phyloP scores from a whole-genome alignment of 2,113 vertebrate genomes.

The Dinomys branickii region DNA sequence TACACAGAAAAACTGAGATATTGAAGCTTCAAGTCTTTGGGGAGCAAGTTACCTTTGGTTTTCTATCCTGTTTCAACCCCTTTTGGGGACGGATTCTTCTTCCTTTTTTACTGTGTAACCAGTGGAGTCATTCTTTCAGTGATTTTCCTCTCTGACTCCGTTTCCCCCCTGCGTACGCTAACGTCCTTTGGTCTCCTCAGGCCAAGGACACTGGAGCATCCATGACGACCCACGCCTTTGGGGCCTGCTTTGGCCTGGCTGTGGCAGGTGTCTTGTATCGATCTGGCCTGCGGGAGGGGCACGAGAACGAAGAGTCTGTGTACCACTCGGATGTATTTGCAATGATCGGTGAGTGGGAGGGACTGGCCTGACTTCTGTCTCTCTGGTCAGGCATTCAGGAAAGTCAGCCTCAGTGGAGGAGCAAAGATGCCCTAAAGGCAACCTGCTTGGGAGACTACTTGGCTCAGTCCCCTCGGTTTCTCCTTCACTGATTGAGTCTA shows the following conservation, averaged over 20 bases:
- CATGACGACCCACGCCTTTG: constrained; percentile 97
- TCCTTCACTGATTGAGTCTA: background rate
- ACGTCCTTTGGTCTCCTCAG: constrained; percentile 81
- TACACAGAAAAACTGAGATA: background rate
- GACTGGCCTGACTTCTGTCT: background rate
- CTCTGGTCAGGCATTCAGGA: background rate
- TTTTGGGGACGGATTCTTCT: background rate
- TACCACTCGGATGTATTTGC: constrained; percentile 96
- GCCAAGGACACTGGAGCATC: constrained; percentile 95
- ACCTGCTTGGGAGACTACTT: background rate
- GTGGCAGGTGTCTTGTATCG: constrained; percentile 91
- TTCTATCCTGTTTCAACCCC: background rate
- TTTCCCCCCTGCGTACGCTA: background rate
- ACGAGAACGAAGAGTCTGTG: constrained; percentile 92
- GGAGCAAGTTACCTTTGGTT: background rate
- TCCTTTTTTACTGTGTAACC: background rate
- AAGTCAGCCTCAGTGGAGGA: background rate
- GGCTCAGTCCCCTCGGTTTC: background rate
- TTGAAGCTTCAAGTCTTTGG: background rate
- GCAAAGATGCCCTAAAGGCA: background rate
- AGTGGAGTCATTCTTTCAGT: background rate
- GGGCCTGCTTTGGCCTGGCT: constrained; percentile 97
- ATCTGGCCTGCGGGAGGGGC: constrained; percentile 86
- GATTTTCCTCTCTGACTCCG: background rate
- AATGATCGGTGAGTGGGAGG: constrained; percentile 94